phyloP scores from a whole-genome alignment of 2,797 vertebrate genomes.

The Lophura swinhoii region DNA sequence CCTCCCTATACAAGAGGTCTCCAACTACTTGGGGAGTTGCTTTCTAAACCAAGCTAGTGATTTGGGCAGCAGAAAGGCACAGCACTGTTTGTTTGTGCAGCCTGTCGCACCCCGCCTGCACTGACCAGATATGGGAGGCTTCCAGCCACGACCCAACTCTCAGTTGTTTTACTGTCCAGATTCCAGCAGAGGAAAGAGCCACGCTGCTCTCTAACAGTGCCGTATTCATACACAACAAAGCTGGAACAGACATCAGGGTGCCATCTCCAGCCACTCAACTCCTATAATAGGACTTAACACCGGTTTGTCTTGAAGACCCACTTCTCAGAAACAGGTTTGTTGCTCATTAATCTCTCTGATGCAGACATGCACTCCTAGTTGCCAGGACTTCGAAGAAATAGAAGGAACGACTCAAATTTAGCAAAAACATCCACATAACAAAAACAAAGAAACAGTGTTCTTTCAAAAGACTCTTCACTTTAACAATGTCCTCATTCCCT shows the following conservation, averaged over 20 bases:
- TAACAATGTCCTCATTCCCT: not conserved
- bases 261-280: constrained; percentile 3
- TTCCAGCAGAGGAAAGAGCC: constrained; percentile 12
- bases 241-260: not conserved
- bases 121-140: not conserved
- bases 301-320: not conserved
- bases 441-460: not conserved
- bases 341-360: not conserved
- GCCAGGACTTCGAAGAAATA: not conserved
- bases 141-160: not conserved
- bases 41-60: not conserved
- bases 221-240: constrained; percentile 43
- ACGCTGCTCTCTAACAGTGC: not conserved
- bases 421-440: not conserved
- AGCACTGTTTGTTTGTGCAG: not conserved
- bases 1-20: not conserved
- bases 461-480: not conserved
- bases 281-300: constrained; percentile 38
- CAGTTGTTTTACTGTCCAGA: not conserved
- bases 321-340: not conserved
- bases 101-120: not conserved
- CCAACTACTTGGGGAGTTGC: not conserved
- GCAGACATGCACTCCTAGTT: rapidly evolving
- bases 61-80: not conserved
- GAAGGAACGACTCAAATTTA: not conserved